phyloP scores from a whole-genome alignment of 2,888 invertebrate species.

The Andrena haemorrhoa region DNA sequence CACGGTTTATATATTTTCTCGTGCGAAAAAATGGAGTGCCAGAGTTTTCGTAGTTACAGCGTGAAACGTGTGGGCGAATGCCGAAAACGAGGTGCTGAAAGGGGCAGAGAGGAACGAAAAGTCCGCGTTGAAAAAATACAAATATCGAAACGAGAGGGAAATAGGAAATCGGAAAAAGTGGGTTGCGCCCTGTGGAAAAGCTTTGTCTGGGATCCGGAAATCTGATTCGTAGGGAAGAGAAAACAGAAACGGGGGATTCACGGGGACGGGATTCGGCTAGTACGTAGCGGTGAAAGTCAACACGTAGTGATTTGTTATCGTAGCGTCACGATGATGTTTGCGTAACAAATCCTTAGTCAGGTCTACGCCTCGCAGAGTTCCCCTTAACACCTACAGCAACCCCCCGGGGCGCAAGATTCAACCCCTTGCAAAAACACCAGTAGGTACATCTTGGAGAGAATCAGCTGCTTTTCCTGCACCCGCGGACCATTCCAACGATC shows the following conservation, averaged over 20 bases:
- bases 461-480: constrained; percentile 33
- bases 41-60: neutral
- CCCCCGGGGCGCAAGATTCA: constrained; percentile 51
- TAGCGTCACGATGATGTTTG: constrained; percentile 80
- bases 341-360: constrained; percentile 80
- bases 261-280: constrained; percentile 32
- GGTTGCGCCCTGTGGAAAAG: constrained; percentile 25
- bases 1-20: neutral
- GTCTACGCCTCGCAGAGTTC: constrained; percentile 66
- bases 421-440: constrained; percentile 75
- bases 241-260: constrained; percentile 46
- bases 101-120: neutral
- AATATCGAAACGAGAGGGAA: neutral
- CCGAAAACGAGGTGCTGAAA: neutral
- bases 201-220: constrained; percentile 42
- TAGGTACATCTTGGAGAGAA: constrained; percentile 55
- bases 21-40: neutral
- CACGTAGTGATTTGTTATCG: constrained; percentile 79
- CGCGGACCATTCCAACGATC: constrained; percentile 23
- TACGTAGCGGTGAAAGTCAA: constrained; percentile 56
- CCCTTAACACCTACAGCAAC: constrained; percentile 45
- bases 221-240: constrained; percentile 41
- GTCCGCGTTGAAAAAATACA: neutral
- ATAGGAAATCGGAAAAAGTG: constrained; percentile 26
- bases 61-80: neutral